These are phyloP conservation scores for Endomychus coccineus DNA, from an alignment of 2,888 invertebrate genomes.

Conservation along the genomic window DNA sequence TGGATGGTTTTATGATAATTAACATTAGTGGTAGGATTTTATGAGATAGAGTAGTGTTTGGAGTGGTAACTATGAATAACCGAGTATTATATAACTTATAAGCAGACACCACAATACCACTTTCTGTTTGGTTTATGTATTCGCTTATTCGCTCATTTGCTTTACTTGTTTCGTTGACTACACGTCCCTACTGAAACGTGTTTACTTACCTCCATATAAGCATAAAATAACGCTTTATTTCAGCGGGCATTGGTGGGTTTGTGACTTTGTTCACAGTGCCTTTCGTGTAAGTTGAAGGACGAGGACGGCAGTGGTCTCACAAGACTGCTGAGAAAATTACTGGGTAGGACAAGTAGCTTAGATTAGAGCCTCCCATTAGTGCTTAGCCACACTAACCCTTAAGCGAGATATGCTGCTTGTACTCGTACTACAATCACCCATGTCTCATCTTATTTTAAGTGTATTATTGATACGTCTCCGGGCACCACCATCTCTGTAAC, in stretches of 20 bases:
- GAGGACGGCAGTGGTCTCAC: constrained; percentile 30
- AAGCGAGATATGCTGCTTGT: constrained; percentile 33
- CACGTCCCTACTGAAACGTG: constrained; percentile 1
- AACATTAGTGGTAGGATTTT: constrained; percentile 22
- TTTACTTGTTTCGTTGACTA: constrained; percentile 34
- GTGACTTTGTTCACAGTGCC: constrained; percentile 42
- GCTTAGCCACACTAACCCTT: constrained; percentile 31
- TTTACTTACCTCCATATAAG: not conserved
- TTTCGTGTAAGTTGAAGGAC: constrained; percentile 42
- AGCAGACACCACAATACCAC: constrained; percentile 19
- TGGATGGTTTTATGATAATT: constrained; percentile 22
- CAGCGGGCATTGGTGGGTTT: constrained; percentile 40
- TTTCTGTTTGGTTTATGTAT: constrained; percentile 28
- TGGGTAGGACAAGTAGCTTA: constrained; percentile 34
- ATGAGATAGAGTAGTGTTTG: constrained; percentile 17
- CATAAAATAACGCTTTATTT: constrained; percentile 15
- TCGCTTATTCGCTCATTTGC: constrained; percentile 38
- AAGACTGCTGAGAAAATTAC: constrained; percentile 31
- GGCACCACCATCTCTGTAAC: constrained; percentile 4
- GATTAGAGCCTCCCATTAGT: constrained; percentile 24
- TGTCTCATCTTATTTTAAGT: no score
- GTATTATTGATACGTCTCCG: constrained; percentile 8
- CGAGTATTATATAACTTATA: constrained; percentile 3
- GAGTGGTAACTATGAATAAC: constrained; percentile 2
- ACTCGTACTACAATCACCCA: constrained; percentile 34